phyloP scores from a whole-genome alignment of 2,113 vertebrate species.

The Hemibagrus wyckioides region DNA sequence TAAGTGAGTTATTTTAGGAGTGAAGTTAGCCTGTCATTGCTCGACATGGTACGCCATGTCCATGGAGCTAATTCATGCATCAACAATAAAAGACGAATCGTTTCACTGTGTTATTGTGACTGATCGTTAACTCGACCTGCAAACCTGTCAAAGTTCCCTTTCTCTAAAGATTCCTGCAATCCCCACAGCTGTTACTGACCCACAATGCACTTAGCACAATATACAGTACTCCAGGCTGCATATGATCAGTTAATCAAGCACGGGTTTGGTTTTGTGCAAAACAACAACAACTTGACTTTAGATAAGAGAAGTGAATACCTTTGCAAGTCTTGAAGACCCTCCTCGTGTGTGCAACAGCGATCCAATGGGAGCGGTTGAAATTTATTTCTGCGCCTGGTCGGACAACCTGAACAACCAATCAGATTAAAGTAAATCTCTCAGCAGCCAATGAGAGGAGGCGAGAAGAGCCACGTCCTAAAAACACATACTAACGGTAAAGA shows the following conservation, averaged over 20 bases:
- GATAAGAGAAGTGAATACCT: constrained; percentile 38
- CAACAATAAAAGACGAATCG: not conserved
- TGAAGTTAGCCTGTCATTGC: not conserved
- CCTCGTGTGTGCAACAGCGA: constrained; percentile 44
- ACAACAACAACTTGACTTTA: not conserved
- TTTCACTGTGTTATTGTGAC: not conserved
- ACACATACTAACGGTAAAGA: not conserved
- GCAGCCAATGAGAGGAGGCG: constrained; percentile 21
- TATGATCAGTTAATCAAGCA: not conserved
- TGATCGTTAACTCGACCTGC: not conserved
- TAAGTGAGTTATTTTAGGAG: not conserved
- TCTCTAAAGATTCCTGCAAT: not conserved
- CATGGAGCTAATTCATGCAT: not conserved
- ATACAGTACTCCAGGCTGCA: not conserved
- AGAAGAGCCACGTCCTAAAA: not conserved
- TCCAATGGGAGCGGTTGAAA: constrained; percentile 18
- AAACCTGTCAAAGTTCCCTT: not conserved
- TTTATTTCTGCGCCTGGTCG: constrained; percentile 54
- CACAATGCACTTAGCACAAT: not conserved
- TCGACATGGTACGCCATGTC: not conserved
- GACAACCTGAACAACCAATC: not conserved
- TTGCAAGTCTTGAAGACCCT: constrained; percentile 34
- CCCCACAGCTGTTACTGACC: not conserved
- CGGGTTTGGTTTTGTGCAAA: not conserved
- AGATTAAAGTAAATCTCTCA: constrained; percentile 49